Base-by-base conservation (phyloP, 2,797 vertebrate species). In the Myotis pilosus region DNA sequence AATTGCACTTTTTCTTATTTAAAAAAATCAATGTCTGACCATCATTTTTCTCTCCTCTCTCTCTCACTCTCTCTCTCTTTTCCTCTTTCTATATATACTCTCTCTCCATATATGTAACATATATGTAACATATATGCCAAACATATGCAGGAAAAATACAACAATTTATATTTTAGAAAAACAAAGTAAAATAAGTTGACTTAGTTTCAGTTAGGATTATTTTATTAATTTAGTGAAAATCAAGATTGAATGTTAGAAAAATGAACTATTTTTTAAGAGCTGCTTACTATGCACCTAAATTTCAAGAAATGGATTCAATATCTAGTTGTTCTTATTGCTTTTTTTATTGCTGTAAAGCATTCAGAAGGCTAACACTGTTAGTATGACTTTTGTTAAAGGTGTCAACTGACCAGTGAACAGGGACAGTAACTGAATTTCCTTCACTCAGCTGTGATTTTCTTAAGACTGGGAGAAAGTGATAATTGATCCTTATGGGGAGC, bases 221-320 rank as follows among this genome's bases (percentile, higher is more conserved):
- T 38, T 79, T 55, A 78, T 79, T 92, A 23, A 23, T n/a, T 90
- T 90, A 71, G 28, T 30, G 6, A 87, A 53, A 86, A 55, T 22
- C 6, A 51, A 41, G 20, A 19, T 5, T 19, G 9, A 3, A 62
- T 9, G 2, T 57, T 36, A 38, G 53, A 82, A 86, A 64, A 53
- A n/a, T 28, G 55, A 57, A 28, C 23, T 33, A 11, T 51, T 68
- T 86, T 51, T 66, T 33, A 44, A 66, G 6, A 86, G 9, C 36
- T 75, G 5, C 7, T 83, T 64, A 55, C 22, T 12, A 30, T 4
- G 53, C 28, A 6, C n/a, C 15, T 15, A 62, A 41, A 23, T 55
- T 22, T 30, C 41, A 86, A 78, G 62, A 81, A 66, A 38, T 22
- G 33, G 8, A 86, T 60, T 51, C 25, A 60, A 15, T 33, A 55